Conservation (phyloP, 2,113 vertebrate genomes). For the Microcebus ravelobensis region DNA sequence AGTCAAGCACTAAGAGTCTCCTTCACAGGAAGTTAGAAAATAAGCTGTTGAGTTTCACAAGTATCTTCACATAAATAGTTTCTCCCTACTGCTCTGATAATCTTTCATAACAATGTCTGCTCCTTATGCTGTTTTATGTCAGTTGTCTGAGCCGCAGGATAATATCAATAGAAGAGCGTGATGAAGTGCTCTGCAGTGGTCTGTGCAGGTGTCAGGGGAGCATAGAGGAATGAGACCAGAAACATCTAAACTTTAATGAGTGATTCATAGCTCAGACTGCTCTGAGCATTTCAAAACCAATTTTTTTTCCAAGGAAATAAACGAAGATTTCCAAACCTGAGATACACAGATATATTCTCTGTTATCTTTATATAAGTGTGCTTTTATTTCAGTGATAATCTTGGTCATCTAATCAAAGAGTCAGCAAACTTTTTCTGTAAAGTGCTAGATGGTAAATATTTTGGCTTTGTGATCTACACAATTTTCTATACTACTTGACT, state of each 20-base stretch:
- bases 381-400: not conserved
- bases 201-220: not conserved
- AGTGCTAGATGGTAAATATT: not conserved
- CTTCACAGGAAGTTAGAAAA: constrained; percentile 33
- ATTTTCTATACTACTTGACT: not conserved
- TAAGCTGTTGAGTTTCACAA: not conserved
- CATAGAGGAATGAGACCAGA: not conserved
- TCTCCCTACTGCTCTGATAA: not conserved
- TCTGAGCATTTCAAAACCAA: not conserved
- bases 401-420: not conserved
- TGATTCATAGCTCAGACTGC: not conserved
- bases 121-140: not conserved
- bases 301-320: not conserved
- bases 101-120: not conserved
- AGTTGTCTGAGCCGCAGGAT: not conserved
- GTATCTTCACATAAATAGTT: not conserved
- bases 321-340: not conserved
- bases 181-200: not conserved
- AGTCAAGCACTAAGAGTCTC: not conserved
- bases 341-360: not conserved
- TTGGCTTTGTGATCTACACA: not conserved
- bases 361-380: not conserved
- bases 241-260: not conserved
- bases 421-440: not conserved
- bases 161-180: not conserved